Percentiles rank a stretch among this genome's conserved stretches.
phyloP scores from a whole-genome alignment of 1,140 invertebrate species.

The Danaus melanippus region DNA sequence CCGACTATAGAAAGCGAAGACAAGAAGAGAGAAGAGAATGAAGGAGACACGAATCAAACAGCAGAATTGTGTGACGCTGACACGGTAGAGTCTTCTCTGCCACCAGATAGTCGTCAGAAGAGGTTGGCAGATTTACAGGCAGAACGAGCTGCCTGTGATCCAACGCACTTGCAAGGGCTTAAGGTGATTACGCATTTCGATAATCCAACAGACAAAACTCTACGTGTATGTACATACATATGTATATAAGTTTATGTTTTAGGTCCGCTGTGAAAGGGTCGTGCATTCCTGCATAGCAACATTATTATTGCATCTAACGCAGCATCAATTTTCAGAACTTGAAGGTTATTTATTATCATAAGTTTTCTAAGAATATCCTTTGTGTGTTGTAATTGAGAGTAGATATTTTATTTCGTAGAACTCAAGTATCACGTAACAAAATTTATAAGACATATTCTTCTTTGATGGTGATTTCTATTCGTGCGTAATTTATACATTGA shows the following conservation, averaged over 20 bases:
- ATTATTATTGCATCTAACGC: constrained; percentile 82
- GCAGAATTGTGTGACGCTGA: constrained; percentile 74
- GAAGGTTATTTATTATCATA: constrained; percentile 75
- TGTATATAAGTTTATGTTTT: constrained; percentile 12
- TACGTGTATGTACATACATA: too few species aligned
- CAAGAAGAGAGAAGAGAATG: constrained; percentile 57
- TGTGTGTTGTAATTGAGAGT: too few species aligned
- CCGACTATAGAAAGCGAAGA: constrained; percentile 30
- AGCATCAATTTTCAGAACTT: constrained; percentile 87
- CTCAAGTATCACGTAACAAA: too few species aligned
- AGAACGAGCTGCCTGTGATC: constrained; percentile 85
- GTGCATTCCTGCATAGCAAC: constrained; percentile 82
- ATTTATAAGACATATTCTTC: too few species aligned
- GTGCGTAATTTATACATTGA: too few species aligned
- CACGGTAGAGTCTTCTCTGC: constrained; percentile 79
- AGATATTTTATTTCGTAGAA: too few species aligned
- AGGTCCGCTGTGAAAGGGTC: constrained; percentile 81
- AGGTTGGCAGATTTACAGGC: constrained; percentile 78
- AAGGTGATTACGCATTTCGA: constrained; percentile 56
- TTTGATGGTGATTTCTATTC: too few species aligned
- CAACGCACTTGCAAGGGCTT: constrained; percentile 83
- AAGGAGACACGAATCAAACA: constrained; percentile 68
- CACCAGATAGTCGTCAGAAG: constrained; percentile 76
- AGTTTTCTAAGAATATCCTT: too few species aligned
- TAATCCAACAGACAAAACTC: too few species aligned